Conservation (phyloP, 2,797 vertebrate genomes). For the Tamandua tetradactyla region DNA sequence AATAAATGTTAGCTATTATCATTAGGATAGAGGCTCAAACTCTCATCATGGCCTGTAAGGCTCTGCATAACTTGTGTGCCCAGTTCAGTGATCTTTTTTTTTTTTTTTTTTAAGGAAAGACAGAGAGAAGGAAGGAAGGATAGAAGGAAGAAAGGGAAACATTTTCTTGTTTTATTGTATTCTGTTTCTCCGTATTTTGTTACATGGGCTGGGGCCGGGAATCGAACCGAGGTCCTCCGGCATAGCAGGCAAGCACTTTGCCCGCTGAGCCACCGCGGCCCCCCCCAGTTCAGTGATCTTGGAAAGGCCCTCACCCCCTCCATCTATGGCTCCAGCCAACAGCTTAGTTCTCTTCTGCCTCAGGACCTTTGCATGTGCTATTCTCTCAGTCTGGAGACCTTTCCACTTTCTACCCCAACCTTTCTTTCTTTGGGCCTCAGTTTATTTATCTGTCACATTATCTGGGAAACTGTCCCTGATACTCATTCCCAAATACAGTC, state of each 20-base stretch:
- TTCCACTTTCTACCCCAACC: neutral
- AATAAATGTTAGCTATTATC: neutral
- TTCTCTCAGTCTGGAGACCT: neutral
- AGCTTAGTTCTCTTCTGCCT: neutral
- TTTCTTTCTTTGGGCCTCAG: neutral
- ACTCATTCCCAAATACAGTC: neutral
- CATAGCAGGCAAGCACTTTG: no score
- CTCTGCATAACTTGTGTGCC: neutral
- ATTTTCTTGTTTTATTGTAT: no score
- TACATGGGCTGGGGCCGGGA: no score
- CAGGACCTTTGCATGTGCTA: neutral
- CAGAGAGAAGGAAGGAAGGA: no score
- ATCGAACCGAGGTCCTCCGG: no score
- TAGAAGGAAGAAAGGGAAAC: no score
- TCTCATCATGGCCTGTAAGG: neutral
- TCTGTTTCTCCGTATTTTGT: no score
- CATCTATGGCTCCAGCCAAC: neutral
- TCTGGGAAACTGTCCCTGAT: neutral
- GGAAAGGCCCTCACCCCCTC: neutral
- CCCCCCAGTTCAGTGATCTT: neutral
- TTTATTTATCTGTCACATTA: neutral
- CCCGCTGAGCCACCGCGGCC: no score
- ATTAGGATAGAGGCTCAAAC: constrained; percentile 31
- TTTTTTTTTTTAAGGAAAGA: no score
- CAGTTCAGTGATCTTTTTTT: neutral